Conservation (phyloP, 2,797 vertebrate genomes). For the Acipenser oxyrinchus region DNA sequence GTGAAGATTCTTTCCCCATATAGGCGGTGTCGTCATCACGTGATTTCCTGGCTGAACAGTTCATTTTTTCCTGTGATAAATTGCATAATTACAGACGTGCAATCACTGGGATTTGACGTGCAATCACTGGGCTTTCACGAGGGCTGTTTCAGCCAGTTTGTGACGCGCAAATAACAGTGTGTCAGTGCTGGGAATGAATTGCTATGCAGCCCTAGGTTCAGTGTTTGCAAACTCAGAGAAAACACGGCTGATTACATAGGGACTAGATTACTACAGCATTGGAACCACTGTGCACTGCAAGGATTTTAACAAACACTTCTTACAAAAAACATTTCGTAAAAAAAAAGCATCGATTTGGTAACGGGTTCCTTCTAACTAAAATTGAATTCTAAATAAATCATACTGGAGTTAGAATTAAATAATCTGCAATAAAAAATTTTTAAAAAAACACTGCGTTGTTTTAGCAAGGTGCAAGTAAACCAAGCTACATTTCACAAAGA, state of each 20-base stretch:
- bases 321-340: too few species aligned
- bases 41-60: background rate
- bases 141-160: background rate
- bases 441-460: too few species aligned
- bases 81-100: background rate
- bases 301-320: too few species aligned
- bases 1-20: background rate
- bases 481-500: too few species aligned
- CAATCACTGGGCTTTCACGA: background rate
- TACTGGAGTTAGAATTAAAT: too few species aligned
- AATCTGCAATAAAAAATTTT: too few species aligned
- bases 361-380: too few species aligned
- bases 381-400: too few species aligned
- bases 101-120: background rate
- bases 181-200: background rate
- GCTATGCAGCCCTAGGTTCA: too few species aligned
- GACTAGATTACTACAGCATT: slow-evolving; percentile 4
- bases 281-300: too few species aligned
- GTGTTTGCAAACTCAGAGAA: background rate
- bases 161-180: background rate
- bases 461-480: too few species aligned
- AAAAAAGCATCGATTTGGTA: too few species aligned
- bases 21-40: background rate
- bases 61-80: background rate
- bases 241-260: slow-evolving; percentile 8